phyloP scores from a whole-genome alignment of 2,797 vertebrate species.

The Atherinosoma microstoma region DNA sequence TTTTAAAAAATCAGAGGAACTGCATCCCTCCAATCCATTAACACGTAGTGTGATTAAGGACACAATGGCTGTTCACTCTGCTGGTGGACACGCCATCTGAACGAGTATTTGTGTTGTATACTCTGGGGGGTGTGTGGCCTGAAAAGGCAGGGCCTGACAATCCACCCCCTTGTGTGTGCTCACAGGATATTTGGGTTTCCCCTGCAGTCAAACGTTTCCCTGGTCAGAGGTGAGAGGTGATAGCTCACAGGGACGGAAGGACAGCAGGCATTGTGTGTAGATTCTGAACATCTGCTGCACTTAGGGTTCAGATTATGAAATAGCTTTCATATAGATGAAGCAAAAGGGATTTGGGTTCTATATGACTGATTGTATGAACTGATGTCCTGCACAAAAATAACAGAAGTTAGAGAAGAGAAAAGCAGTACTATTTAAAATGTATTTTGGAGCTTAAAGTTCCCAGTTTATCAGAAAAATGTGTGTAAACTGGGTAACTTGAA shows the following conservation, averaged over 20 bases:
- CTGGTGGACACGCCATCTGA: slow-evolving; percentile 43
- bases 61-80: slow-evolving; percentile 25
- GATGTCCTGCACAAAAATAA: background rate
- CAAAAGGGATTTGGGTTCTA: slow-evolving; percentile 40
- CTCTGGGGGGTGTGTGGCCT: slow-evolving; percentile 61
- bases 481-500: background rate
- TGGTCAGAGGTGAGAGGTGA: slow-evolving; percentile 81
- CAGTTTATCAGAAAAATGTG: background rate
- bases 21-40: slow-evolving; percentile 39
- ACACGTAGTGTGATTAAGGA: slow-evolving; percentile 40
- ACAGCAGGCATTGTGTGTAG: slow-evolving; percentile 78
- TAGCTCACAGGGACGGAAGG: slow-evolving; percentile 73
- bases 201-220: slow-evolving; percentile 65
- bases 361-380: background rate
- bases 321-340: slow-evolving; percentile 33
- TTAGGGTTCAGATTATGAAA: slow-evolving; percentile 36
- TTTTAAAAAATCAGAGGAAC: slow-evolving; percentile 46
- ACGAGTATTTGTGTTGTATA: slow-evolving; percentile 50
- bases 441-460: background rate
- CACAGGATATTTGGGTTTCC: slow-evolving; percentile 83
- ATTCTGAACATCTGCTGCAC: slow-evolving; percentile 83
- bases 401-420: background rate
- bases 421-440: background rate
- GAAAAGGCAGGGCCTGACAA: slow-evolving; percentile 55
- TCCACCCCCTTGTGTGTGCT: slow-evolving; percentile 59